A percentile compares a stretch with the other conserved stretches of the same genome.
phyloP scores from a whole-genome alignment of 2,888 invertebrate genomes.

The Rhorus exstirpatorius region DNA sequence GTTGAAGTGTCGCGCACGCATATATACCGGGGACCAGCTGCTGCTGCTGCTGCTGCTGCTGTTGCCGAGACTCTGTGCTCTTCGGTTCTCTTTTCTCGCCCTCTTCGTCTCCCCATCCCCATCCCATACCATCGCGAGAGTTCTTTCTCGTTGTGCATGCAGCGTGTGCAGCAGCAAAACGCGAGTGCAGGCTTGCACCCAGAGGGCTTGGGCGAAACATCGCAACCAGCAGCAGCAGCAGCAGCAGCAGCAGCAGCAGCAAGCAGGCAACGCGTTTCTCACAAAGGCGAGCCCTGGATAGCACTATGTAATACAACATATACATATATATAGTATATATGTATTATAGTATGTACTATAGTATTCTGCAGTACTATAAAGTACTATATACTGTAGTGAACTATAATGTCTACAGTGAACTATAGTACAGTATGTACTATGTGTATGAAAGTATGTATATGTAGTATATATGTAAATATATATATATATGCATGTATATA shows the following conservation, averaged over 20 bases:
- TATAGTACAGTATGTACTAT: too few relatives aligned
- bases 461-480: conserved; percentile 32
- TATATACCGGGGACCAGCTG: conserved; percentile 68
- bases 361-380: too few relatives aligned
- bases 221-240: conserved; percentile 58
- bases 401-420: too few relatives aligned
- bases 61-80: conserved; percentile 41
- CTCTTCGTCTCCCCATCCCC: conserved; percentile 61
- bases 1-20: conserved; percentile 80
- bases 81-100: conserved; percentile 45
- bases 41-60: conserved; percentile 68
- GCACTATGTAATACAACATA: too few relatives aligned
- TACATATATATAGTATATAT: too few relatives aligned
- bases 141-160: conserved; percentile 64
- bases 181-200: conserved; percentile 68
- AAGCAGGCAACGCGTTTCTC: conserved; percentile 64
- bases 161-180: conserved; percentile 51
- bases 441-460: too few relatives aligned
- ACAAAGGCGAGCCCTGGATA: conserved; percentile 60
- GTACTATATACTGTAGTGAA: too few relatives aligned
- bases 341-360: too few relatives aligned
- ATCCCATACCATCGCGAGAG: conserved; percentile 55
- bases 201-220: conserved; percentile 63
- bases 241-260: too few relatives aligned
- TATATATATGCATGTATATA: conserved; percentile 3